These are phyloP conservation scores for Drosophila koepferae DNA, from an alignment of 2,888 invertebrate genomes.

Conservation along the genomic window DNA sequence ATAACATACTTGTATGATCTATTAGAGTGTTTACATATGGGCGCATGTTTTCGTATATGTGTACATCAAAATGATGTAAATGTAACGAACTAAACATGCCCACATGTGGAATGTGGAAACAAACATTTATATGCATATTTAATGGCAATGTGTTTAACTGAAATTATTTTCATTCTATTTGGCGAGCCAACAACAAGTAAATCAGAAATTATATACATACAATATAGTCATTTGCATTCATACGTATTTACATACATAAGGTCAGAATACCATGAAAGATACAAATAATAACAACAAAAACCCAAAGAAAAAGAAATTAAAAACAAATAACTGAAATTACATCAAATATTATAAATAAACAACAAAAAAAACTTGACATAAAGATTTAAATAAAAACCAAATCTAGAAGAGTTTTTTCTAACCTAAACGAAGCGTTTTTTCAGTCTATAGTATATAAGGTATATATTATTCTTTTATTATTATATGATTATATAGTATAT, in stretches of 20 bases:
- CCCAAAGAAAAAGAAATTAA: constrained; percentile 2
- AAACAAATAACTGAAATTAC: constrained; percentile 64
- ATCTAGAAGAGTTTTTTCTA: constrained; percentile 34
- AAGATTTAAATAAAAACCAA: constrained; percentile 61
- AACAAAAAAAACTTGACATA: constrained; percentile 43
- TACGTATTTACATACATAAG: constrained; percentile 59
- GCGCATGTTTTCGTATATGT: background rate
- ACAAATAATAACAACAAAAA: constrained; percentile 21
- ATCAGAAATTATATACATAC: constrained; percentile 36
- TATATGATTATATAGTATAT: too few species aligned
- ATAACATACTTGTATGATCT: constrained; percentile 26
- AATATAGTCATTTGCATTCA: constrained; percentile 61
- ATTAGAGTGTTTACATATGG: constrained; percentile 24
- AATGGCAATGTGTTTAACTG: constrained; percentile 50
- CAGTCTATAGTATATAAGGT: background rate
- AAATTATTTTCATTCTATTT: constrained; percentile 47
- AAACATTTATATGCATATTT: constrained; percentile 51
- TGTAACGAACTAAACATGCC: constrained; percentile 19
- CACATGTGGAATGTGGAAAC: constrained; percentile 21
- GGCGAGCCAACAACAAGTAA: constrained; percentile 37
- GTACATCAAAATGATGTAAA: constrained; percentile 10
- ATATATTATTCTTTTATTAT: too few species aligned
- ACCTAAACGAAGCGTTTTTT: constrained; percentile 8
- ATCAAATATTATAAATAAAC: constrained; percentile 74
- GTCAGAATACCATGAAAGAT: constrained; percentile 44